Evolutionary conservation across 2,797 vertebrate genomes (phyloP).

Genomic region (Gymnothorax reevesii): DNA sequence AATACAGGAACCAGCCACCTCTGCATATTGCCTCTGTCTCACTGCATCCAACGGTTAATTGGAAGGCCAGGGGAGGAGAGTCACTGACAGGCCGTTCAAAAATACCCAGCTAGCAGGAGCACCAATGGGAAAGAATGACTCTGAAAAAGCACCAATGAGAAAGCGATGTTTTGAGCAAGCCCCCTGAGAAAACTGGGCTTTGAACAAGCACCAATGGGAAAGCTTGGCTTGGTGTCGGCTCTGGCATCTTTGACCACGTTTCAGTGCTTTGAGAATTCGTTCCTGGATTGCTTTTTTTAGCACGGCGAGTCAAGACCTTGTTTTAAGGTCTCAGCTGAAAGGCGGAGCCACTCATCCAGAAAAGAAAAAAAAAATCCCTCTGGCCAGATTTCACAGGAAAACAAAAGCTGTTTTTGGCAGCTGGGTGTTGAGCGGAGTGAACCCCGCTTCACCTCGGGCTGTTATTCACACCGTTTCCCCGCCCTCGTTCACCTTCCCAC

Average conservation of each 20-base stretch:
- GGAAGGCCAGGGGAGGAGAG: conserved; percentile 54
- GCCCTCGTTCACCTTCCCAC: neutral
- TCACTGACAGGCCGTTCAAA: neutral
- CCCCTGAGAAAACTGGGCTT: no score
- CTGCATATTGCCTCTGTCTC: conserved; percentile 69
- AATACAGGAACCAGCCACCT: conserved; percentile 73
- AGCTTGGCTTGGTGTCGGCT: no score
- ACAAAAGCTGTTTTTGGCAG: neutral
- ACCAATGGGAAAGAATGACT: neutral
- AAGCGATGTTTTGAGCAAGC: no score
- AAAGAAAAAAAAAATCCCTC: neutral
- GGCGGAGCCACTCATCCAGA: neutral
- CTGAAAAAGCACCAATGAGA: no score
- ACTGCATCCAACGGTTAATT: conserved; percentile 65
- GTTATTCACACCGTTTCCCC: neutral
- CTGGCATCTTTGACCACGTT: no score
- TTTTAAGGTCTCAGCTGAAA: neutral
- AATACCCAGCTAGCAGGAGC: neutral
- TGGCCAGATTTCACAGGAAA: neutral
- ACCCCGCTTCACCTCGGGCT: neutral
- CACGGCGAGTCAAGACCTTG: neutral
- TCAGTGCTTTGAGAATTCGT: no score
- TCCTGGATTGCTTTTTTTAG: neutral
- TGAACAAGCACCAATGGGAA: no score
- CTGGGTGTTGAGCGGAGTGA: neutral